Evolutionary conservation across 2,888 invertebrate genomes (phyloP), one percentile per base, ranked within the genome.

Genomic region (Oligia strigilis): DNA sequence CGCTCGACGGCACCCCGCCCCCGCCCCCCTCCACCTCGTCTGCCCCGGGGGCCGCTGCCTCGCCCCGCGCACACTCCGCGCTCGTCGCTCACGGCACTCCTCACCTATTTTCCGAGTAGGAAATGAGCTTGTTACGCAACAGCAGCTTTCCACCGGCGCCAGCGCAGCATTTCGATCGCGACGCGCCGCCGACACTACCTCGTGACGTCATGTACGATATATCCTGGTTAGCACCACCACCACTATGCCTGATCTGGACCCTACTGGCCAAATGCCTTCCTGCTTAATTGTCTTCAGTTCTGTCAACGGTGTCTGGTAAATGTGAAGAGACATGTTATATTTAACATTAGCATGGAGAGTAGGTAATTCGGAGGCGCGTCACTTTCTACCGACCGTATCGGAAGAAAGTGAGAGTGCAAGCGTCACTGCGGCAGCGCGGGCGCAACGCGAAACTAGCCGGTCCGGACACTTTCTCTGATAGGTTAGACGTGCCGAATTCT

Each of bases 101-200:
- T 96, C 94, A 96, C 96, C 96, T 96, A 96, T 96, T 94, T 94
- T 89, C 94, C 92, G 91, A 95, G 91, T 93, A 96, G 97, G 97
- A 97, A 96, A 95, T 93, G 88, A 92, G 81, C 75, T 69, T 69
- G 91, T 96, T 96, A 90, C 93, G 94, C 93, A 96, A 95, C 87
- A 81, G 76, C 87, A 88, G 93, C 94, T 95, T 96, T 96, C 94
- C 95, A 93, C 91, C 91, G 88, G 80, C 90, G 90, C 85, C 83
- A 86, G 88, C 88, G 82, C 92, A 91, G 91, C 92, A 93, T 93
- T 93, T 92, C 91, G 77, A 91, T 88, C 85, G 88, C 90, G 81
- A 82, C 86, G 83, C 83, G 77, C 62, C 72, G 75, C 66, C 80
- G n/a, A 43, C 62, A 76, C 78, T 86, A 69, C 87, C 86, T 88